These are phyloP conservation scores for Pseudomugil gertrudae DNA, from an alignment of 2,797 vertebrate genomes.

Conservation along the genomic window DNA sequence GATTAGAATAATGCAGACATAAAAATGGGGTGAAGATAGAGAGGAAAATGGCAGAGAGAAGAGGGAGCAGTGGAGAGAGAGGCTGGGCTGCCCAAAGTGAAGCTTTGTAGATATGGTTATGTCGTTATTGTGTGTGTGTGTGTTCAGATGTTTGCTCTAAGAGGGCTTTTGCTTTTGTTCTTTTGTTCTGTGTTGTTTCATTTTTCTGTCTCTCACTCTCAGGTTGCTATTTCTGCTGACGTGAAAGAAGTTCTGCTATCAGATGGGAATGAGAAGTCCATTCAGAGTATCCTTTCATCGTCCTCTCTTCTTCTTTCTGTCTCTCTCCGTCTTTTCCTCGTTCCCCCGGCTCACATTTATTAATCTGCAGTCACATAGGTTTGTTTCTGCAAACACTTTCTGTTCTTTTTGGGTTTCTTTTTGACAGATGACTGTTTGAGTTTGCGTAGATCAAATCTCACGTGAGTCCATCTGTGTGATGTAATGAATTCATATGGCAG, in stretches of 20 bases:
- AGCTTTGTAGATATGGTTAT: slow-evolving; percentile 75
- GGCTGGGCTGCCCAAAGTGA: slow-evolving; percentile 63
- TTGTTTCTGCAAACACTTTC: slow-evolving; percentile 26
- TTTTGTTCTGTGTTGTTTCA: slow-evolving; percentile 75
- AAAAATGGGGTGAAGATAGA: slow-evolving; percentile 91
- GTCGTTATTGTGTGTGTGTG: slow-evolving; percentile 74
- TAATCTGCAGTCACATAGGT: slow-evolving; percentile 36
- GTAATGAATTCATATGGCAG: slow-evolving; percentile 4
- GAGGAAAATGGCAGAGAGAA: slow-evolving; percentile 64
- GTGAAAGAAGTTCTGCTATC: slow-evolving; percentile 99
- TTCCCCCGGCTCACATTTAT: slow-evolving; percentile 47
- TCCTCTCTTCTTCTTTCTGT: slow-evolving; percentile 42
- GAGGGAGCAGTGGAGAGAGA: slow-evolving; percentile 67
- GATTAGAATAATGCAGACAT: slow-evolving; percentile 99
- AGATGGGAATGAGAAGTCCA: slow-evolving; percentile 99
- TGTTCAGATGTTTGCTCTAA: slow-evolving; percentile 68
- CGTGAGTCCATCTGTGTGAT: background rate
- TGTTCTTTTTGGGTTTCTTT: slow-evolving; percentile 26
- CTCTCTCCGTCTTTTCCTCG: slow-evolving; percentile 31
- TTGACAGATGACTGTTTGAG: slow-evolving; percentile 3
- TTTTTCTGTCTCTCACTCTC: slow-evolving; percentile 81
- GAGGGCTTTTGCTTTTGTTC: slow-evolving; percentile 66
- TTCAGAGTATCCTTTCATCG: slow-evolving; percentile 97
- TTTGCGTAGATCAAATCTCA: slow-evolving; percentile 2
- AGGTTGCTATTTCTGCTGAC: slow-evolving; percentile 99